Percentiles rank a stretch among this genome's conserved stretches.
Evolutionary conservation across 1,140 invertebrate species (phyloP).

Genomic region (Pseudomyrmex concolor): DNA sequence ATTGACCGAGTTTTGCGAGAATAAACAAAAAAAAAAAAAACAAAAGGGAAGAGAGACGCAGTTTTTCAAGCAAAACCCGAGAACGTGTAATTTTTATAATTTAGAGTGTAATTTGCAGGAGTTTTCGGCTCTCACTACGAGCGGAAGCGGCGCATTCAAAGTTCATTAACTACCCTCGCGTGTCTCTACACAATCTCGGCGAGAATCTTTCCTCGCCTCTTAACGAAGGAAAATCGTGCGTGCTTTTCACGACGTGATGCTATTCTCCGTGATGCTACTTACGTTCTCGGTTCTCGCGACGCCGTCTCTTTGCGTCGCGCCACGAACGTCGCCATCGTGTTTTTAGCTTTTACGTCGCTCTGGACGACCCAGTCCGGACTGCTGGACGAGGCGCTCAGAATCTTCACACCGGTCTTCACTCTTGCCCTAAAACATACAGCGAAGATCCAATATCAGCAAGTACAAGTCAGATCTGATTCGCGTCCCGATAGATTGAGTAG

Average conservation of each 20-base stretch:
- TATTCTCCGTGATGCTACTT: constrained; percentile 64
- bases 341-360: constrained; percentile 92
- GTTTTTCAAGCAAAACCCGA: too few relatives aligned
- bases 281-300: constrained; percentile 77
- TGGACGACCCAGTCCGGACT: constrained; percentile 93
- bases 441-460: not conserved
- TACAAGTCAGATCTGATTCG: not conserved
- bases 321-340: constrained; percentile 94
- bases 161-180: constrained; percentile 20
- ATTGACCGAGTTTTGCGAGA: too few relatives aligned
- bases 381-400: constrained; percentile 92
- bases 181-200: constrained; percentile 17
- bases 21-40: too few relatives aligned
- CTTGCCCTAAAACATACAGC: constrained; percentile 88
- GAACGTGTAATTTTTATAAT: too few relatives aligned
- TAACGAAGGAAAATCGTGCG: constrained; percentile 18
- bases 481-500: not conserved
- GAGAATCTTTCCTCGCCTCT: constrained; percentile 20
- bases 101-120: not conserved
- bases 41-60: too few relatives aligned
- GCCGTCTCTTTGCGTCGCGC: constrained; percentile 89
- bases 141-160: constrained; percentile 17
- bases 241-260: not conserved
- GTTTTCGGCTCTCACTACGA: not conserved
- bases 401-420: constrained; percentile 93